Base-by-base conservation (phyloP, 2,888 invertebrate species). In the Caenorhabditis sp. region DNA sequence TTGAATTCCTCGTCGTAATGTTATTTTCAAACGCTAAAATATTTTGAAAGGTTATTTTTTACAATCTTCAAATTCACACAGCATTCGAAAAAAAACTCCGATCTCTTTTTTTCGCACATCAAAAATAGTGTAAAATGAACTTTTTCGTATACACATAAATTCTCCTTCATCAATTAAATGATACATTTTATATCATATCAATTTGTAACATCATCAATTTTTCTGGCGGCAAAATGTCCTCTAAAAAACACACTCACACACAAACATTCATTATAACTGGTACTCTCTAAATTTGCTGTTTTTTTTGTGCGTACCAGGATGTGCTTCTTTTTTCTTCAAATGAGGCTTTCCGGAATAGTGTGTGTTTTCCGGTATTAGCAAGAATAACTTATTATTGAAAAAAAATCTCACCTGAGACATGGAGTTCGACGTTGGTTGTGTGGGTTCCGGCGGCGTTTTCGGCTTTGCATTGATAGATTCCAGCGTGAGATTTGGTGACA, bases 401-500 rank as follows among this genome's bases (percentile, higher is more conserved):
- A 17, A 53, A 53, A 43, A 43, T n/a, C 74, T 68, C 52, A 81
- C 81, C 79, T 8, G 73, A 64, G n/a, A 81, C 81, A 26, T 67
- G 62, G 53, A 81, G 63, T 14, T 79, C 77, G 53, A 76, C 67
- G 12, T 60, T 64, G 2, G 68, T 63, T n/a, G 31, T 31, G 53
- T 65, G 70, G 20, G 36, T 56, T 27, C 81, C 81, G 14, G 75
- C 79, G 49, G 70, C 63, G 49, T 74, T 76, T 49, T 65, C 67
- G 12, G 72, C 81, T 23, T 60, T 49, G 60, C 81, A 81, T 20
- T 58, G 63, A 63, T 81, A 81, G 50, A 62, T 69, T 58, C 81
- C 81, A 50, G 74, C 67, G 56, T 81, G 78, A n/a, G 59, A 50
- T 53, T 73, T 66, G 26, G 54, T 64, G 12, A 70, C 74, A 14